Conservation (phyloP, 2,797 vertebrate species). For the Argentina silus region DNA sequence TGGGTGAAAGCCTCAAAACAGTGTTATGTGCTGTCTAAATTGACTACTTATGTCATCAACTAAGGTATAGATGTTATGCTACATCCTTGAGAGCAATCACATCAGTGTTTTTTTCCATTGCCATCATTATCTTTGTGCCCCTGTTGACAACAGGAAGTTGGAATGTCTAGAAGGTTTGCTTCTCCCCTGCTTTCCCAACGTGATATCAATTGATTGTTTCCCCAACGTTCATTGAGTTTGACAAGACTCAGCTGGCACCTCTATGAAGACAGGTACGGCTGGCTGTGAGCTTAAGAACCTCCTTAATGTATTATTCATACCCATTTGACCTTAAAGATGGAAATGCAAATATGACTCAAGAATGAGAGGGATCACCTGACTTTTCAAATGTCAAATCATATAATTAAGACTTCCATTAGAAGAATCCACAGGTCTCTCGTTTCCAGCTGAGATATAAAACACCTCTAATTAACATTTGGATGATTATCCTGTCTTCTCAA, state of each 20-base stretch:
- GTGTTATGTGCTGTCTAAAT: neutral
- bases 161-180: neutral
- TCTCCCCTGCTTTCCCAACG: constrained; percentile 56
- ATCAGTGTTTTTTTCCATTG: constrained; percentile 14
- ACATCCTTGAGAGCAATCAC: neutral
- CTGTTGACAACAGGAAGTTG: constrained; percentile 34
- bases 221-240: constrained; percentile 64
- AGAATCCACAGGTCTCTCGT: constrained; percentile 60
- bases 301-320: constrained; percentile 80
- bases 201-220: constrained; percentile 78
- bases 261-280: constrained; percentile 68
- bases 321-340: constrained; percentile 80
- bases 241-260: constrained; percentile 71
- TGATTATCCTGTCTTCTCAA: constrained; percentile 57
- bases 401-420: constrained; percentile 81
- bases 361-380: constrained; percentile 71
- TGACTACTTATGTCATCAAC: neutral
- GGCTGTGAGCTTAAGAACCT: constrained; percentile 72
- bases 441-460: constrained; percentile 74
- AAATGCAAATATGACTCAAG: constrained; percentile 75
- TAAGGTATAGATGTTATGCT: neutral
- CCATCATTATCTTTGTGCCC: constrained; percentile 54
- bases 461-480: constrained; percentile 70
- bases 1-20: neutral
- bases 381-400: constrained; percentile 81